A percentile compares a stretch with the other conserved stretches of the same genome.
These are phyloP conservation scores for Drosophila punjabiensis DNA, from an alignment of 1,140 invertebrate species.

Conservation along the genomic window DNA sequence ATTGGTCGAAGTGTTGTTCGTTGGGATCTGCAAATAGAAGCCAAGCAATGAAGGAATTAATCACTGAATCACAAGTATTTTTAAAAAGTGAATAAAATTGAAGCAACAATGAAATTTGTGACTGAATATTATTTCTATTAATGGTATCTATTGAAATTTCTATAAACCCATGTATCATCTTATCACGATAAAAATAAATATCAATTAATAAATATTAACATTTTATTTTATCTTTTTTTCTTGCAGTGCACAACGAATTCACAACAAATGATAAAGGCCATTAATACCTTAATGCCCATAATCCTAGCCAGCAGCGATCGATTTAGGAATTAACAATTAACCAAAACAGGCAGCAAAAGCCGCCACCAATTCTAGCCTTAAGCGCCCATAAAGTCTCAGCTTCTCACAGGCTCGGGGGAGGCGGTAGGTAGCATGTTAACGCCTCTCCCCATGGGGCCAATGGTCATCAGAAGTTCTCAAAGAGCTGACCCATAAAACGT, in stretches of 20 bases:
- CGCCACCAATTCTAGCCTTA: slow-evolving; percentile 8
- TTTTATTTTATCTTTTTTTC: too few species aligned
- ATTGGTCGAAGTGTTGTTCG: slow-evolving; percentile 51
- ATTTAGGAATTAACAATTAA: slow-evolving; percentile 23
- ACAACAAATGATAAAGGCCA: slow-evolving; percentile 11
- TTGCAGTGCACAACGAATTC: neutral
- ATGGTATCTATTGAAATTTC: too few species aligned
- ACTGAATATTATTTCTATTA: too few species aligned
- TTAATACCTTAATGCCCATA: slow-evolving; percentile 22
- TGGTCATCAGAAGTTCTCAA: slow-evolving; percentile 26
- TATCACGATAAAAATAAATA: too few species aligned
- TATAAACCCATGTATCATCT: too few species aligned
- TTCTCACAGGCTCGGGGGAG: slow-evolving; percentile 3
- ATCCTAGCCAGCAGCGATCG: slow-evolving; percentile 18
- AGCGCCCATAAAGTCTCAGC: slow-evolving; percentile 18
- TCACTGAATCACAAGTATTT: neutral
- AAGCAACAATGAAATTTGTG: neutral
- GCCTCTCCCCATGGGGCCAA: slow-evolving; percentile 27
- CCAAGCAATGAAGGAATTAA: neutral
- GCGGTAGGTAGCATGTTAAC: slow-evolving; percentile 21
- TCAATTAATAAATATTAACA: too few species aligned
- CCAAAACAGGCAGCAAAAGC: slow-evolving; percentile 22
- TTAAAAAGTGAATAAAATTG: neutral
- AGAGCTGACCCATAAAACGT: slow-evolving; percentile 51
- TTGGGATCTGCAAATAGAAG: slow-evolving; percentile 66